Base-by-base conservation (phyloP, 2,113 vertebrate species). In the Onychorhynchus coronatus region DNA sequence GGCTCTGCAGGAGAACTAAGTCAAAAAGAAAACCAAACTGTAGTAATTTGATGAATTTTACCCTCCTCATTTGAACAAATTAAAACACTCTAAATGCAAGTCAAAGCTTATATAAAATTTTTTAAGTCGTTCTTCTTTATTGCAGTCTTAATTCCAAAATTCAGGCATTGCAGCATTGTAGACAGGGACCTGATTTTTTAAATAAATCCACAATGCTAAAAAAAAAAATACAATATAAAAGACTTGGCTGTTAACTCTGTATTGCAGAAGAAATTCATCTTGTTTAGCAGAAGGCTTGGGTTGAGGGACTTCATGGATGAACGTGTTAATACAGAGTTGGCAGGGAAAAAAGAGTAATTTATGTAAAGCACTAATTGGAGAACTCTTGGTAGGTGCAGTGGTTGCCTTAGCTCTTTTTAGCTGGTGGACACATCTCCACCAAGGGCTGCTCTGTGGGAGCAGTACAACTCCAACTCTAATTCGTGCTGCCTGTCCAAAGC, bases 401-500 rank as follows among this genome's bases (percentile, higher is more conserved):
- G 14, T 14, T 74, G 11, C 6, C 30, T 66, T 72, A 55, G 13
- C 1, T 3, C 5, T 14, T 86, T 70, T 49, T n/a, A 61, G 17
- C 20, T 25, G 41, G 5, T 30, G 66, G 30, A 7, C 3, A 22
- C 37, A 37, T 22, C 31, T 67, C 7, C 7, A 20, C 28, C 35
- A 53, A 52, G n/a, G 46, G 10, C 22, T 62, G 31, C 25, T 53
- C 3, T 16, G 31, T n/a, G n/a, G 13, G 13, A 83, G 6, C 5
- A 3, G 11, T 20, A 3, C 8, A 61, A 68, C 6, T 47, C 27
- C 35, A 49, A 4, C 59, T 89, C 5, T 13, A 25, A 5, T 31
- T 62, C 0, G 0, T 56, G 17, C 4, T 77, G 6, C 31, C 6
- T 66, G 6, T 66, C 24, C 1, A 65, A 66, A 81, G 16, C 2